phyloP scores from a whole-genome alignment of 2,888 invertebrate genomes.

The Erebia epiphron region DNA sequence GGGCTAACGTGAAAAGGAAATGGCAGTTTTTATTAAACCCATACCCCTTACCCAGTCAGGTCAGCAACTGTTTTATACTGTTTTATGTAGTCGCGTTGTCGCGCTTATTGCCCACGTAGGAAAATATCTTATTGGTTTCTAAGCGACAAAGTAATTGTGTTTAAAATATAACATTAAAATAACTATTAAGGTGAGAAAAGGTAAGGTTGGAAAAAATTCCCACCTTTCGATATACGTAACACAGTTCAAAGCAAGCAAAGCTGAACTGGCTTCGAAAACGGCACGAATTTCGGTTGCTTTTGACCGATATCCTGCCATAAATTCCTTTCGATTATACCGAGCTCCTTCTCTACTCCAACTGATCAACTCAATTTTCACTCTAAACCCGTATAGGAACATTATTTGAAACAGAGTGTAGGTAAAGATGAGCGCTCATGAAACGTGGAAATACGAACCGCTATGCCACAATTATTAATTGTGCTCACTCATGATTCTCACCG shows the following conservation, averaged over 20 bases:
- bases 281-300: neutral
- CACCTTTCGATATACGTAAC: neutral
- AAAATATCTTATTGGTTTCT: too few relatives aligned
- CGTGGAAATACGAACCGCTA: neutral
- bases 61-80: too few relatives aligned
- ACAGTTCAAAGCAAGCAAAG: neutral
- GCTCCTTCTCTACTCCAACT: neutral
- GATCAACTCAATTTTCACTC: constrained; percentile 9
- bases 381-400: neutral
- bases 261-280: neutral
- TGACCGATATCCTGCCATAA: neutral
- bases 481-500: neutral
- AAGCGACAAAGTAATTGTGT: too few relatives aligned
- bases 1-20: too few relatives aligned
- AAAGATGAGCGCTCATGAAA: neutral
- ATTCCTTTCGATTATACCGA: neutral
- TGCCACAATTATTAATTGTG: neutral
- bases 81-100: too few relatives aligned
- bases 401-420: neutral
- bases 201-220: too few relatives aligned
- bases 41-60: too few relatives aligned
- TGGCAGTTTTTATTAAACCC: too few relatives aligned
- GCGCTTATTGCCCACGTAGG: too few relatives aligned
- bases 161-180: too few relatives aligned
- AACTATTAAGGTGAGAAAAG: too few relatives aligned